These are phyloP conservation scores for Trypoxylus dichotomus DNA, from an alignment of 1,140 invertebrate species.

Conservation along the genomic window DNA sequence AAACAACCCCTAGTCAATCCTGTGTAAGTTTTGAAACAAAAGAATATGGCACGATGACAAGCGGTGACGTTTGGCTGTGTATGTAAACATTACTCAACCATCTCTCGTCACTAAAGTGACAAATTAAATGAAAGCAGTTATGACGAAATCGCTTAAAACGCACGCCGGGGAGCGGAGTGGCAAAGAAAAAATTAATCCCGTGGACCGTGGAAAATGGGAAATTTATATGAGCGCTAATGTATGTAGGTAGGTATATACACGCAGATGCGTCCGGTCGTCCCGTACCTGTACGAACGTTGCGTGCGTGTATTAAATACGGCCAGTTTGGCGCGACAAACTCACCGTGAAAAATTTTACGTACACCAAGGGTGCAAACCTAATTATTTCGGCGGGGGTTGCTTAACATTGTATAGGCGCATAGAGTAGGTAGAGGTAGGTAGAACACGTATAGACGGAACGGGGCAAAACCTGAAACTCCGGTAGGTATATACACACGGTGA, in stretches of 20 bases:
- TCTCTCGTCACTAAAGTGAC: constrained; percentile 11
- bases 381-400: constrained; percentile 22
- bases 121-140: constrained; percentile 16
- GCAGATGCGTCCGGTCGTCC: constrained; percentile 10
- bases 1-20: background rate
- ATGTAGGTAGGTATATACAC: background rate
- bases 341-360: constrained; percentile 22
- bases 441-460: constrained; percentile 6
- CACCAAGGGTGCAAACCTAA: constrained; percentile 21
- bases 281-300: constrained; percentile 1
- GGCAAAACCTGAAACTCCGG: constrained; percentile 16
- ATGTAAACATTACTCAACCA: background rate
- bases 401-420: background rate
- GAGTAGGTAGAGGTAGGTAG: constrained; percentile 13
- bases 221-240: constrained; percentile 3
- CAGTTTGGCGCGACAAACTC: constrained; percentile 17
- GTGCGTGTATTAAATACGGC: constrained; percentile 19
- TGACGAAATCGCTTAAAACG: background rate
- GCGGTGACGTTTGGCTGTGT: background rate
- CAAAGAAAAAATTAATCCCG: constrained; percentile 23
- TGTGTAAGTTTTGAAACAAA: background rate
- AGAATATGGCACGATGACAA: background rate
- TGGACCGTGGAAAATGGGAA: constrained; percentile 23
- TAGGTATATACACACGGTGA: constrained; percentile 5
- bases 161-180: background rate